Base-by-base conservation (phyloP, 1,140 invertebrate species). In the Phocides pigmalion region DNA sequence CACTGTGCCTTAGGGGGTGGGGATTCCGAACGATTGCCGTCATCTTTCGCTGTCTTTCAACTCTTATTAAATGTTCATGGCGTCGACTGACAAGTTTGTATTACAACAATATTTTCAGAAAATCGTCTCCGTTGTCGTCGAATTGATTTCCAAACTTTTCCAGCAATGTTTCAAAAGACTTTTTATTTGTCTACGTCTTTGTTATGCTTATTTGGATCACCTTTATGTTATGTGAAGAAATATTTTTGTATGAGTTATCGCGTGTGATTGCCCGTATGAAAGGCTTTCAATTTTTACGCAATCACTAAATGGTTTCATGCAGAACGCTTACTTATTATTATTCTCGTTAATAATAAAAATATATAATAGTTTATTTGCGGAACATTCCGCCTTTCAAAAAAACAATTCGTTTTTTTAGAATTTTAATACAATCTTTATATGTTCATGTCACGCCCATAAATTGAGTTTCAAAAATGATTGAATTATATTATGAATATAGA, bases 181-280 rank as follows among this genome's bases (percentile, higher is more conserved):
- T 47, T n/a, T 12, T 25, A 47, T 47, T 47, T 47, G 20, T 47
- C 20, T 47, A 25, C 46, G 46, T 25, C 46, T 25, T 47, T 8
- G 22, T 47, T 47, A 25, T 47, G 4, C 20, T 25, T 12, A 47
- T 9, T 47, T 14, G n/a, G 46, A 25, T 12, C 14, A 47, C n/a
- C 20, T n/a, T 3, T 32, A 8, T n/a, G n/a, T n/a, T n/a, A n/a
- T n/a, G n/a, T n/a, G n/a, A n/a, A n/a, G n/a, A n/a, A n/a, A n/a
- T 28, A 28, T 8, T 8, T 6, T 4, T 28, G 2, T 11, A 32
- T 11, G 0, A 32, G 28, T 1, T 32, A 3, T n/a, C 0, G 0
- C 9, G 0, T 5, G 9, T n/a, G 28, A 11, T 0, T 32, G 9
- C 9, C 9, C 28, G n/a, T n/a, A n/a, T n/a, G n/a, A n/a, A n/a